Evolutionary conservation across 2,113 vertebrate genomes (phyloP).

Genomic region (Grammomys surdaster): DNA sequence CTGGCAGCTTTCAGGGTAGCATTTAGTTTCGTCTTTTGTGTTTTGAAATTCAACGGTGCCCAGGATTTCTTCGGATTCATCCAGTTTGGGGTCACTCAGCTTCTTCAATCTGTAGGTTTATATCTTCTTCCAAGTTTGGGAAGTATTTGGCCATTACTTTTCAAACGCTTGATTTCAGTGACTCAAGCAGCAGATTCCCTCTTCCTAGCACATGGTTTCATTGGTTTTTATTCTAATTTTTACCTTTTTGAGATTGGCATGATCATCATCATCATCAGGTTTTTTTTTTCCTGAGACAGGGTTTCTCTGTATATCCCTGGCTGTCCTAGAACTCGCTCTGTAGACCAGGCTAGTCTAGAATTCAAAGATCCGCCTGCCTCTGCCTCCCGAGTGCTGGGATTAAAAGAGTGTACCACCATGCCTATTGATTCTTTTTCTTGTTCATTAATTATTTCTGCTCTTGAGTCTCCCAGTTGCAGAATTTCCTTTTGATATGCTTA

Average conservation of each 20-base stretch:
- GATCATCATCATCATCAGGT: not conserved
- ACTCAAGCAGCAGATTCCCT: not conserved
- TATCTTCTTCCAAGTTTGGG: conserved; percentile 1
- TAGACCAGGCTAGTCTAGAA: not conserved
- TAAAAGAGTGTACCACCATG: not conserved
- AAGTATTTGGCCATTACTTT: not conserved
- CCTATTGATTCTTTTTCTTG: not conserved
- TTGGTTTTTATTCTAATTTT: not conserved
- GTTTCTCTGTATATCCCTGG: not conserved
- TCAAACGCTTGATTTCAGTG: not conserved
- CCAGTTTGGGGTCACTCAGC: not conserved
- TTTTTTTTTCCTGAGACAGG: not conserved
- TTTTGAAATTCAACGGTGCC: conserved; percentile 5
- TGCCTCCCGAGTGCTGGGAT: not conserved
- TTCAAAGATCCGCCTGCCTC: not conserved
- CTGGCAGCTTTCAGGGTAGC: not conserved
- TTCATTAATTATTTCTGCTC: not conserved
- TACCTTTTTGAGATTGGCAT: not conserved
- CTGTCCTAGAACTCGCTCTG: not conserved
- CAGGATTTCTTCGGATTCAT: conserved; percentile 12
- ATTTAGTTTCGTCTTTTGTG: not conserved
- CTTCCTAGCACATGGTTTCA: not conserved
- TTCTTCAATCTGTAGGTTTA: not conserved
- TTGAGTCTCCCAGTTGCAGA: not conserved
- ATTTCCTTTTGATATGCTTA: conserved; percentile 17